These are phyloP conservation scores for Brachylomia viminalis DNA, from an alignment of 2,888 invertebrate genomes.

Conservation along the genomic window DNA sequence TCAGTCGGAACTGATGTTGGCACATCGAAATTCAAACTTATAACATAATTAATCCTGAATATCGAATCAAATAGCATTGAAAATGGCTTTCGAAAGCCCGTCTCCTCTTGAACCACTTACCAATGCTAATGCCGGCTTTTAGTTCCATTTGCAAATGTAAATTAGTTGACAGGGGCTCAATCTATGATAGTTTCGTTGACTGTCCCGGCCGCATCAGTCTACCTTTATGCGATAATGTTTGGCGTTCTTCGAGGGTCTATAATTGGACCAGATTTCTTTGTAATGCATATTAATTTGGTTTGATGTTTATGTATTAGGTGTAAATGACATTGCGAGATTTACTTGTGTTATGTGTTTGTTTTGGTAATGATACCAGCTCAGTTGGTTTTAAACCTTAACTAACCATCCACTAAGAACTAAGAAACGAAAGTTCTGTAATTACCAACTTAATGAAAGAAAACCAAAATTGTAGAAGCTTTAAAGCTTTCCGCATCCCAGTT, in stretches of 20 bases:
- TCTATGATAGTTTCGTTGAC: slow-evolving; percentile 75
- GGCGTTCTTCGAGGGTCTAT: slow-evolving; percentile 60
- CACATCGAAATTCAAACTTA: slow-evolving; percentile 68
- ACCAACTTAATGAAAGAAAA: not conserved
- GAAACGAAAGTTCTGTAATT: not conserved
- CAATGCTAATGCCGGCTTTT: slow-evolving; percentile 85
- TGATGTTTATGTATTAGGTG: slow-evolving; percentile 32
- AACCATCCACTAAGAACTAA: not conserved
- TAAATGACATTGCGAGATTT: slow-evolving; percentile 5
- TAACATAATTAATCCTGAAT: slow-evolving; percentile 74
- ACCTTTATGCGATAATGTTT: slow-evolving; percentile 56
- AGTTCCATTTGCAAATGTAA: slow-evolving; percentile 85
- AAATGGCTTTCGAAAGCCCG: slow-evolving; percentile 80
- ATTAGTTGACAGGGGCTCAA: slow-evolving; percentile 77
- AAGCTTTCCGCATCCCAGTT: not conserved
- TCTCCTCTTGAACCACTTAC: slow-evolving; percentile 77
- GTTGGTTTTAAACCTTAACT: not conserved
- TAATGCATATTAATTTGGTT: slow-evolving; percentile 35
- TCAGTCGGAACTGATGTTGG: slow-evolving; percentile 35
- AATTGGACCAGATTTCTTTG: slow-evolving; percentile 61
- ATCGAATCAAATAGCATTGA: slow-evolving; percentile 80
- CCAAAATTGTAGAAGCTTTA: not conserved
- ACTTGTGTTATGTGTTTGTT: slow-evolving; percentile 8
- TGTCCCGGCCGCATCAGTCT: slow-evolving; percentile 51
- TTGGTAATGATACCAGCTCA: not conserved